These are phyloP conservation scores for Nilaparvata lugens DNA, from an alignment of 1,140 invertebrate species.

Conservation along the genomic window DNA sequence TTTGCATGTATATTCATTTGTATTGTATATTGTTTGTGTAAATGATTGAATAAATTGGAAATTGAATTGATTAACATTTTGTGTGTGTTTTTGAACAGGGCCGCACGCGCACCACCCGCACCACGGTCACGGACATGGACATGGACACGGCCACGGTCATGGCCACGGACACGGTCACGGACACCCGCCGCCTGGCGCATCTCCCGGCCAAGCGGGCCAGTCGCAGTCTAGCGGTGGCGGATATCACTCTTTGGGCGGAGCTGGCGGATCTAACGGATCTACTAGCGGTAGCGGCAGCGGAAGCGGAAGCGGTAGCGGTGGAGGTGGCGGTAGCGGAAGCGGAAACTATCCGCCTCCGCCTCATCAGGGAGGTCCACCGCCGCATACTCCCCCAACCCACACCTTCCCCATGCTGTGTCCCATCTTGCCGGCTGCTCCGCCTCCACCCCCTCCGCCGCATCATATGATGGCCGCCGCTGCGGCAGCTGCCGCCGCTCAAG, in stretches of 20 bases:
- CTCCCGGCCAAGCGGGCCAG: neutral
- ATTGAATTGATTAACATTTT: too few species aligned
- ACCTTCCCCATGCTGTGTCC: constrained; percentile 49
- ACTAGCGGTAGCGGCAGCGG: too few species aligned
- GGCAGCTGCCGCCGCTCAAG: constrained; percentile 16
- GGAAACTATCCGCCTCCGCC: constrained; percentile 34
- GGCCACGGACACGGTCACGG: too few species aligned
- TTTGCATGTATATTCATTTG: too few species aligned
- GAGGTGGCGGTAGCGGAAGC: too few species aligned
- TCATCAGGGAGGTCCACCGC: constrained; percentile 32
- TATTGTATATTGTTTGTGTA: too few species aligned
- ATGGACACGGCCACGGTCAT: constrained; percentile 25
- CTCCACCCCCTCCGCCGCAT: constrained; percentile 39
- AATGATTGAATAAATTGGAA: too few species aligned
- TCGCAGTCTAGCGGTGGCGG: constrained; percentile 7
- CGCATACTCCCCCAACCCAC: constrained; percentile 39
- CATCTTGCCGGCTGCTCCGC: constrained; percentile 44
- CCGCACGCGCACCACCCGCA: constrained; percentile 34
- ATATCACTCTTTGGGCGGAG: constrained; percentile 37
- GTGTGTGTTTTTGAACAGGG: too few species aligned
- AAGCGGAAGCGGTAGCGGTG: constrained; percentile 16
- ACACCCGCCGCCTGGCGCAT: constrained; percentile 3
- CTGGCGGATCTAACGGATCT: too few species aligned
- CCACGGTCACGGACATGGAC: constrained; percentile 38
- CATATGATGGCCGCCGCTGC: constrained; percentile 38